These are phyloP conservation scores for Actinia tenebrosa DNA, from an alignment of 64 coral and sea anemone genomes.

Conservation along the genomic window DNA sequence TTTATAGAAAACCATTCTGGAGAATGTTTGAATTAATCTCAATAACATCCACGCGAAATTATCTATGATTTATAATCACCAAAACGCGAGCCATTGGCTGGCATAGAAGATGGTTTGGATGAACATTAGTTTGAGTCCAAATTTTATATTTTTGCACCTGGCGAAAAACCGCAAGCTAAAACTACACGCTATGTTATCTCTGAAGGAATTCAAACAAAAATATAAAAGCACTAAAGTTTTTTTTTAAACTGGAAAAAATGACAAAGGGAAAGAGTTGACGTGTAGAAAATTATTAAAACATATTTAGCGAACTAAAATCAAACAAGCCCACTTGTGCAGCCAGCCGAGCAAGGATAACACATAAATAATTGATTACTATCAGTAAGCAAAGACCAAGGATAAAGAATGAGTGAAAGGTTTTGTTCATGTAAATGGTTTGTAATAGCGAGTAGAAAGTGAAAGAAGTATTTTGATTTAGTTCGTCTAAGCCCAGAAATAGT, in stretches of 20 bases:
- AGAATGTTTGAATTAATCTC: neutral
- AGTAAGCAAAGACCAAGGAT: slow-evolving; percentile 7
- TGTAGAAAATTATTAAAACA: neutral
- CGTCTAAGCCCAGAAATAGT: neutral
- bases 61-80: neutral
- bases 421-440: neutral
- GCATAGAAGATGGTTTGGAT: neutral
- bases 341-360: neutral
- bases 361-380: slow-evolving; percentile 18
- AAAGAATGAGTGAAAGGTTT: neutral
- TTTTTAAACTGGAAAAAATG: neutral
- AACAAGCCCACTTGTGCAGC: neutral
- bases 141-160: neutral
- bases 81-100: neutral
- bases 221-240: neutral
- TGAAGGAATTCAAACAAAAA: neutral
- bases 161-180: neutral
- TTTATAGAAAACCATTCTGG: neutral
- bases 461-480: neutral
- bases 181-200: neutral
- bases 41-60: neutral
- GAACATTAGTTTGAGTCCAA: neutral
- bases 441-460: neutral
- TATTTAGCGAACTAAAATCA: slow-evolving; percentile 18
- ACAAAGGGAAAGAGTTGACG: neutral